A percentile compares a stretch with the other conserved stretches of the same genome.
These are phyloP conservation scores for Onthophagus sagittarius DNA, from an alignment of 2,888 invertebrate species.

Conservation along the genomic window DNA sequence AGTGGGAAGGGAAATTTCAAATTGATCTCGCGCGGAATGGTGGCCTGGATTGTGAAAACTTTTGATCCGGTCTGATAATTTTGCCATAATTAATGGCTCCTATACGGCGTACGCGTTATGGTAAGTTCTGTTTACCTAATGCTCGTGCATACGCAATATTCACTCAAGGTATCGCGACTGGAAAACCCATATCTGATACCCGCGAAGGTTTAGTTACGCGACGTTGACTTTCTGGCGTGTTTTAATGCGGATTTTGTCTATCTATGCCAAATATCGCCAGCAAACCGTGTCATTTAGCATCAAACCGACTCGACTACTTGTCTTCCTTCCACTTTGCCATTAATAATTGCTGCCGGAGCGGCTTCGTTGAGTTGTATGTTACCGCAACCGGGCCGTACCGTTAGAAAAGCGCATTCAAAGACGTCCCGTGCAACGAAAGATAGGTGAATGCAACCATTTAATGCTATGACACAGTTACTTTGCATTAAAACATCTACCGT, in stretches of 20 bases:
- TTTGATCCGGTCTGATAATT: slow-evolving; percentile 8
- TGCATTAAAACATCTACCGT: neutral
- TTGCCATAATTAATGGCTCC: slow-evolving; percentile 10
- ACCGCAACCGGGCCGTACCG: neutral
- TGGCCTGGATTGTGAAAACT: slow-evolving; percentile 6
- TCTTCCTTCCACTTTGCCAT: neutral
- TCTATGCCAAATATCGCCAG: neutral
- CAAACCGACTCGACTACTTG: neutral
- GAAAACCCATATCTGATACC: neutral
- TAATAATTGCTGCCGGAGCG: neutral
- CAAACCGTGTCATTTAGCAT: neutral
- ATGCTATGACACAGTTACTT: neutral
- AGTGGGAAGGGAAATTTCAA: neutral
- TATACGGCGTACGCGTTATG: slow-evolving; percentile 6
- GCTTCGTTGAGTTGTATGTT: neutral
- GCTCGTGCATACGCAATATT: slow-evolving; percentile 12
- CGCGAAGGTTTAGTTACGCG: neutral
- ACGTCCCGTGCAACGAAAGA: neutral
- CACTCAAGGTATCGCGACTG: slow-evolving; percentile 9
- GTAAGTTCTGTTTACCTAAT: slow-evolving; percentile 10
- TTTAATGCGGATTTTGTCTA: neutral
- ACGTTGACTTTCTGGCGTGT: neutral
- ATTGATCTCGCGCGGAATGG: neutral
- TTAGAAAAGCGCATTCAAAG: neutral
- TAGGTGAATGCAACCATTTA: neutral